Percentiles rank a stretch among this genome's conserved stretches.
phyloP scores from a whole-genome alignment of 2,113 vertebrate species.

The Falcunculus frontatus region DNA sequence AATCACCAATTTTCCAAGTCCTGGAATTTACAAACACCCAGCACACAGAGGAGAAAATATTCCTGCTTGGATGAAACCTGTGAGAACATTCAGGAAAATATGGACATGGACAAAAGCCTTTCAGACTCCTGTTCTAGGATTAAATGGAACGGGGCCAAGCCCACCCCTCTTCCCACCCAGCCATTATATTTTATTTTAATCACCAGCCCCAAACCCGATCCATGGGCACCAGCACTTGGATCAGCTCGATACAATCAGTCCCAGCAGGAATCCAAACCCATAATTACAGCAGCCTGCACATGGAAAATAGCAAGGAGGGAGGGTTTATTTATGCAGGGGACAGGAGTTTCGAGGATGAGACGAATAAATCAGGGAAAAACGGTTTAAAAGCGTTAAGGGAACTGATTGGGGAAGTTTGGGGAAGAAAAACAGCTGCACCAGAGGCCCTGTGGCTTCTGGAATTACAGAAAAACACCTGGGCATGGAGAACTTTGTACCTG shows the following conservation, averaged over 20 bases:
- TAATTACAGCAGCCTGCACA: background rate
- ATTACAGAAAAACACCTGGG: accelerated
- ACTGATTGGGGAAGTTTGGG: background rate
- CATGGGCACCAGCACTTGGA: background rate
- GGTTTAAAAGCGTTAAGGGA: background rate
- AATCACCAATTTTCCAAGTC: background rate
- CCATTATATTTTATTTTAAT: background rate
- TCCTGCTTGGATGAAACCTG: background rate
- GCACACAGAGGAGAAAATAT: background rate
- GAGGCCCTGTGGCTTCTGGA: background rate
- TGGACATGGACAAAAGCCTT: background rate
- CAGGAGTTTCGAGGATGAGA: background rate
- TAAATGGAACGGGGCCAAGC: background rate
- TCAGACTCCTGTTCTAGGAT: background rate
- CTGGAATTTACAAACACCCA: background rate
- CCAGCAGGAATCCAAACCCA: background rate
- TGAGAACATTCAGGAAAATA: background rate
- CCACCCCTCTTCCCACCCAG: background rate
- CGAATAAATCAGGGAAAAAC: accelerated
- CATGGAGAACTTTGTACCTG: background rate
- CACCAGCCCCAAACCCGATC: background rate
- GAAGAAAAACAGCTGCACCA: background rate
- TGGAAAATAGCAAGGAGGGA: background rate
- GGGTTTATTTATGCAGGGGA: background rate
- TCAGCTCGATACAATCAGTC: background rate